A percentile compares a stretch with the other conserved stretches of the same genome.
phyloP scores from a whole-genome alignment of 2,888 invertebrate species.

The Erpobdella octoculata region DNA sequence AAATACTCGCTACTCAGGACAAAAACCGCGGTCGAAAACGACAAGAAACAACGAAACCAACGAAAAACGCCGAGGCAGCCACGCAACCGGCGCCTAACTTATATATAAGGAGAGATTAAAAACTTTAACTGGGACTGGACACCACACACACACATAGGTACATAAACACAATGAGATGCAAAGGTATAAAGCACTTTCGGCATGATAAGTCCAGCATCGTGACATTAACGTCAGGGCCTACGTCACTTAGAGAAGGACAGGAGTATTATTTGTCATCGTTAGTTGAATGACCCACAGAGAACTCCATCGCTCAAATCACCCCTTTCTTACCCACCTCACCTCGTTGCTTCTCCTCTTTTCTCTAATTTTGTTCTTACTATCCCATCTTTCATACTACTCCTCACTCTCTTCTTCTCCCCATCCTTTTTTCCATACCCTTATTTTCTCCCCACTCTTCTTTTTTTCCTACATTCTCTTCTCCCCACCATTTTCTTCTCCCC shows the following conservation, averaged over 20 bases:
- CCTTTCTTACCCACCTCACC: too few species aligned
- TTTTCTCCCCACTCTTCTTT: background rate
- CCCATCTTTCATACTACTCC: background rate
- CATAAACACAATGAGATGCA: background rate
- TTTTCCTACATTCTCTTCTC: slow-evolving; percentile 1
- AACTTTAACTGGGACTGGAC: too few species aligned
- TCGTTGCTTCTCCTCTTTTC: background rate
- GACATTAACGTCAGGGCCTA: background rate
- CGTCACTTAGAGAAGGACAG: slow-evolving; percentile 11
- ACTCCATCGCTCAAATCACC: too few species aligned
- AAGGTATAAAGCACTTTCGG: background rate
- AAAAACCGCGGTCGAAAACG: too few species aligned
- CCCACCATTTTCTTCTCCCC: background rate
- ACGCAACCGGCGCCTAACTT: too few species aligned
- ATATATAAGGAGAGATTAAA: too few species aligned
- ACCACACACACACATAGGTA: background rate
- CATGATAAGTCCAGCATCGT: background rate
- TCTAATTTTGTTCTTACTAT: background rate
- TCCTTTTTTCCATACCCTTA: slow-evolving; percentile 1
- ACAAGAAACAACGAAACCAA: too few species aligned
- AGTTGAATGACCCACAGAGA: too few species aligned
- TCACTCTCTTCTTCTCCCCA: background rate
- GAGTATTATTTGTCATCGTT: slow-evolving; percentile 11
- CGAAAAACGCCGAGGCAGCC: too few species aligned
- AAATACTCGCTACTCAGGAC: too few species aligned